Evolutionary conservation across 2,113 vertebrate species (phyloP).

Genomic region (Rynchops niger): DNA sequence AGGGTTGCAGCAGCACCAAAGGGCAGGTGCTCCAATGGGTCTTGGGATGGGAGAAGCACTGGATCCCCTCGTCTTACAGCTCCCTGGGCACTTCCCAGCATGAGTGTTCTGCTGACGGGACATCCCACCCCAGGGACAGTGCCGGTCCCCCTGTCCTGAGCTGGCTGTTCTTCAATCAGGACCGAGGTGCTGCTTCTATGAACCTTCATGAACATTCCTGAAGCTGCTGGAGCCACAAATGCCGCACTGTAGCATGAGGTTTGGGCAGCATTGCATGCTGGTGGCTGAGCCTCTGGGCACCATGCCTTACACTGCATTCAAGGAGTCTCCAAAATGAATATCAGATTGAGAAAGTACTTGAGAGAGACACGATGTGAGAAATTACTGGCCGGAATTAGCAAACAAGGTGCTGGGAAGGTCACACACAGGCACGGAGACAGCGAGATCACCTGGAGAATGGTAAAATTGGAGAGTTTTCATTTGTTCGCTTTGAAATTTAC

Average conservation of each 20-base stretch:
- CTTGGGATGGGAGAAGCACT: background rate
- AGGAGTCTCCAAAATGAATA: background rate
- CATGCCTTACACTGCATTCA: rapidly evolving
- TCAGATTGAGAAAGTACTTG: background rate
- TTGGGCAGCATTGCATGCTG: background rate
- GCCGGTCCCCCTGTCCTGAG: background rate
- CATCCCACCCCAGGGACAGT: background rate
- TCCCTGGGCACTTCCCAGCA: background rate
- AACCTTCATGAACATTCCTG: background rate
- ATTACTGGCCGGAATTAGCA: background rate
- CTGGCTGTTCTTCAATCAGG: background rate
- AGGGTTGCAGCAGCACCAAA: background rate
- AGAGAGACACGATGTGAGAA: background rate
- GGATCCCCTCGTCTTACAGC: background rate
- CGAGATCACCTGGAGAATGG: background rate
- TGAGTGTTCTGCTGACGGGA: background rate
- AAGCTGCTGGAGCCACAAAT: background rate
- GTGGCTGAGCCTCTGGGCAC: background rate
- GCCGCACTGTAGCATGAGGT: background rate
- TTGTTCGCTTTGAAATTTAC: background rate
- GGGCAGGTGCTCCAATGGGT: background rate
- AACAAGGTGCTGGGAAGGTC: background rate
- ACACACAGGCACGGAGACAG: background rate
- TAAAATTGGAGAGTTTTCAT: background rate
- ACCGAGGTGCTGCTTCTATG: background rate